phyloP scores from a whole-genome alignment of 1,140 invertebrate species.

The Zaprionus taronus region DNA sequence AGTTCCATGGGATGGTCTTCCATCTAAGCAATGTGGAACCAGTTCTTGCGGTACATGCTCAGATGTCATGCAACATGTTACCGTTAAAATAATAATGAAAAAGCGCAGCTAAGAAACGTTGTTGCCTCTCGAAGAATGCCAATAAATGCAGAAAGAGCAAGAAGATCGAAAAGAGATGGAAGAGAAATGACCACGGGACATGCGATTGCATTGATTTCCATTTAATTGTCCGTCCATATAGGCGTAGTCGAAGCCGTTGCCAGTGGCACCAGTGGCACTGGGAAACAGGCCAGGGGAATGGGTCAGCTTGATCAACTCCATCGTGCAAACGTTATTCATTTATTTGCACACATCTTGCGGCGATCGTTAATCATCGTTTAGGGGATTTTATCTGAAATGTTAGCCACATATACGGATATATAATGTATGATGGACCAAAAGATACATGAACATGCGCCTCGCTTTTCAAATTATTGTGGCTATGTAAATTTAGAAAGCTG shows the following conservation, averaged over 20 bases:
- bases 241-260: slow-evolving; percentile 7
- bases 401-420: not conserved
- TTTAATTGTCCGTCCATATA: slow-evolving; percentile 60
- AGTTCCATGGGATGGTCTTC: not conserved
- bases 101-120: slow-evolving; percentile 2
- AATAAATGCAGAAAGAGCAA: slow-evolving; percentile 24
- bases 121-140: slow-evolving; percentile 47
- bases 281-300: slow-evolving; percentile 53
- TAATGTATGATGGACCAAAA: not conserved
- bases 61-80: slow-evolving; percentile 75
- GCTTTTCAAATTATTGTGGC: slow-evolving; percentile 56
- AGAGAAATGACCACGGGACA: slow-evolving; percentile 7
- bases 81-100: slow-evolving; percentile 74
- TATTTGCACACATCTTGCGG: slow-evolving; percentile 22
- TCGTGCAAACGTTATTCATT: too few relatives aligned
- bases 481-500: slow-evolving; percentile 81
- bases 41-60: slow-evolving; percentile 71
- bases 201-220: slow-evolving; percentile 71
- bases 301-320: not conserved
- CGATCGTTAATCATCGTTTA: slow-evolving; percentile 37
- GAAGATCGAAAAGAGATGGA: not conserved
- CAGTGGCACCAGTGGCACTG: slow-evolving; percentile 14
- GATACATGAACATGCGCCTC: not conserved
- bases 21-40: slow-evolving; percentile 47
- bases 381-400: not conserved